A percentile compares a stretch with the other conserved stretches of the same genome.
These are phyloP conservation scores for Paralvinella palmiformis DNA, from an alignment of 1,140 invertebrate species.

Conservation along the genomic window DNA sequence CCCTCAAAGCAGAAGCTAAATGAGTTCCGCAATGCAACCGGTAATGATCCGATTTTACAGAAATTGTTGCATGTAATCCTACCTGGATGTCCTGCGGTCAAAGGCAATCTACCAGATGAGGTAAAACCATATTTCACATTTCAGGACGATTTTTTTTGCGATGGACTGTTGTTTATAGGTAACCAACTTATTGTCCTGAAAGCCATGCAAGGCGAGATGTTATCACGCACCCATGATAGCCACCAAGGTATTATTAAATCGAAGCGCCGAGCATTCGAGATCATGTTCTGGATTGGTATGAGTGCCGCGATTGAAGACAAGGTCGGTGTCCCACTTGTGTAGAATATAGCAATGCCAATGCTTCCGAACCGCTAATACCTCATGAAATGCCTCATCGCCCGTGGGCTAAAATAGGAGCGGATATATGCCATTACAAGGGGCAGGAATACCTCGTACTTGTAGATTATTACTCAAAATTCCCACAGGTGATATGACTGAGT, in stretches of 20 bases:
- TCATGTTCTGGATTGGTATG: background rate
- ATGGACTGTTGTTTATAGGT: background rate
- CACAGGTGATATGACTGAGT: background rate
- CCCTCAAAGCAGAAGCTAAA: too few relatives aligned
- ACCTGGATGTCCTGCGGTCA: too few relatives aligned
- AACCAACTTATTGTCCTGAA: conserved; percentile 9
- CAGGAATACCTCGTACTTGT: background rate
- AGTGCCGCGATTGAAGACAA: background rate
- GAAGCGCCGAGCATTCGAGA: background rate
- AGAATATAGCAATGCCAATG: background rate
- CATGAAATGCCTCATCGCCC: background rate
- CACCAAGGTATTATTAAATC: background rate
- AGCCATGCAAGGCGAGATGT: background rate
- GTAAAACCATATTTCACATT: too few relatives aligned
- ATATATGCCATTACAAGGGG: background rate
- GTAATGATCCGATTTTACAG: too few relatives aligned
- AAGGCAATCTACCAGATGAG: too few relatives aligned
- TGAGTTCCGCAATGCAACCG: too few relatives aligned
- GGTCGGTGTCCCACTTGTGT: background rate
- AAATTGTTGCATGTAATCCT: too few relatives aligned
- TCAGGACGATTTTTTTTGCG: too few relatives aligned
- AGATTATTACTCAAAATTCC: background rate
- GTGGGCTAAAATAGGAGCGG: background rate
- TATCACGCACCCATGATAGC: too few relatives aligned
- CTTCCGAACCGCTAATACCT: background rate